Evolutionary conservation across 23 tunicate species (phyloP), one percentile per base, ranked within the genome.

Genomic region (Botrylloides violaceus): DNA sequence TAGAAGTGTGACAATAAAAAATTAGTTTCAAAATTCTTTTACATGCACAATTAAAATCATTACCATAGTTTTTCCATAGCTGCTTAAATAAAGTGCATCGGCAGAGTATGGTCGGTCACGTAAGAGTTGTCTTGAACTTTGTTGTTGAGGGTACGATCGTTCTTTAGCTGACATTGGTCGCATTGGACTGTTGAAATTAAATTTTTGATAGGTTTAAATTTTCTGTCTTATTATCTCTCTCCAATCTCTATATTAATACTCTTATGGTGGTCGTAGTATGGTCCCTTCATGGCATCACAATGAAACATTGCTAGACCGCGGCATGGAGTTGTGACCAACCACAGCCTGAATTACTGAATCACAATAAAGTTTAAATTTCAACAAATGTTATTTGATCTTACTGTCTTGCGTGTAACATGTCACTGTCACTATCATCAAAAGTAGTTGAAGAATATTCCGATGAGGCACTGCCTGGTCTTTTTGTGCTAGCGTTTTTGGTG

Each of bases 151-250:
- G 1, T 39, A 32, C 37, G 56, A 24, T 9, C 56, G 58, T 38
- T 43, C 74, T 43, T 68, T 68, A 37, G 74, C 74, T 21, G 74
- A 68, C 74, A 68, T 68, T 2, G 74, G 74, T 68, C 74, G 12
- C 4, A n/a, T 36, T 23, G 24, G 74, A 6, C 74, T 68, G 58
- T 25, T 60, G 1, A n/a, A 15, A n/a, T n/a, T n/a, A n/a, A n/a
- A n/a, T n/a, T n/a, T n/a, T n/a, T n/a, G n/a, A n/a, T n/a, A n/a
- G n/a, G n/a, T n/a, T n/a, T n/a, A n/a, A n/a, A n/a, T n/a, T n/a
- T n/a, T n/a, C n/a, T n/a, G n/a, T n/a, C n/a, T n/a, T n/a, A n/a
- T n/a, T n/a, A n/a, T n/a, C n/a, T n/a, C n/a, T n/a, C n/a, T n/a
- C n/a, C n/a, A n/a, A n/a, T n/a, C n/a, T n/a, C n/a, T n/a, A n/a